Conservation (phyloP, 2,113 vertebrate genomes). For the Clarias batrachus region DNA sequence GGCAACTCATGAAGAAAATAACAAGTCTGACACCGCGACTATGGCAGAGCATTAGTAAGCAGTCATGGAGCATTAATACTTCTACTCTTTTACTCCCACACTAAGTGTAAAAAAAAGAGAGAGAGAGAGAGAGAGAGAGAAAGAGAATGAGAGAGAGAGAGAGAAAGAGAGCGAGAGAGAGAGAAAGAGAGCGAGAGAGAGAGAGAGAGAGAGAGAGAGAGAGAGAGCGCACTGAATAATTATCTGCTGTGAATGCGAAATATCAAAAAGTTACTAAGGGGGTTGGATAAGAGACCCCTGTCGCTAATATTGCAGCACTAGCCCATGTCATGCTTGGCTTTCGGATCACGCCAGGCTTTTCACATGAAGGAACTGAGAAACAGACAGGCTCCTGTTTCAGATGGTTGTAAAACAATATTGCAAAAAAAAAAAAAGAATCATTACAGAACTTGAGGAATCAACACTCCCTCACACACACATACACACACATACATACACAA, state of each 20-base stretch:
- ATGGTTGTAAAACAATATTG: constrained; percentile 50
- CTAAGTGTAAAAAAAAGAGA: not conserved
- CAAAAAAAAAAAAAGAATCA: constrained; percentile 47
- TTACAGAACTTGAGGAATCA: constrained; percentile 47
- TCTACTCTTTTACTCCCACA: constrained; percentile 28
- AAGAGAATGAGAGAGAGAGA: not conserved
- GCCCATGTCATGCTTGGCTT: not conserved
- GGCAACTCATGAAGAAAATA: constrained; percentile 21
- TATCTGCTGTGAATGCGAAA: constrained; percentile 24
- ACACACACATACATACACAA: not conserved
- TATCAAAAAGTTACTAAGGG: not conserved
- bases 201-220: constrained; percentile 1
- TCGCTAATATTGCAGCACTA: constrained; percentile 27
- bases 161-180: not conserved
- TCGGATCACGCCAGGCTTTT: constrained; percentile 39
- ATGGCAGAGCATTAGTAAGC: constrained; percentile 16
- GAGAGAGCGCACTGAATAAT: not conserved
- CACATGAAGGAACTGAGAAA: constrained; percentile 8
- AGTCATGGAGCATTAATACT: constrained; percentile 23
- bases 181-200: too few relatives aligned
- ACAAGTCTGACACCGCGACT: constrained; percentile 44
- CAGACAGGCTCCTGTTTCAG: constrained; percentile 46
- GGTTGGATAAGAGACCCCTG: not conserved
- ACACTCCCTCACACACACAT: constrained; percentile 14
- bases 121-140: not conserved